A percentile compares a stretch with the other conserved stretches of the same genome.
Evolutionary conservation across 2,888 invertebrate genomes (phyloP).

Genomic region (Metallyticus violacea): DNA sequence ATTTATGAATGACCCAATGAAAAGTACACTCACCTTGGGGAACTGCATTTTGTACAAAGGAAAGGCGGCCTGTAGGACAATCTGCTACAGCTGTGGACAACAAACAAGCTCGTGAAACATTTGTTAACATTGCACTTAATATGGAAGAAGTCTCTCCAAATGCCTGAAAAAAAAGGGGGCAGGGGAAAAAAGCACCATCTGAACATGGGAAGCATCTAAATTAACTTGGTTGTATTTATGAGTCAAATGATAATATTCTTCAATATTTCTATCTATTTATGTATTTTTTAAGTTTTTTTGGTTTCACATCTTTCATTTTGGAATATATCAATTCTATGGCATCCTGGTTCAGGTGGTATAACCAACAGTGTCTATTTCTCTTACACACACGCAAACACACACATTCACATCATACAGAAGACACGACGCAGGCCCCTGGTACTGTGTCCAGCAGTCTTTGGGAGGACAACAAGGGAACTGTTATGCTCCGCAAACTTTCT

Average conservation of each 20-base stretch:
- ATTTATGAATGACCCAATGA: no score
- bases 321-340: neutral
- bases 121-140: neutral
- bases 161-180: conserved; percentile 15
- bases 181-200: neutral
- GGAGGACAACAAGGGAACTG: neutral
- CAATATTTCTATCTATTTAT: no score
- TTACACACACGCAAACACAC: conserved; percentile 12
- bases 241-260: no score
- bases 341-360: conserved; percentile 20
- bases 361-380: conserved; percentile 22
- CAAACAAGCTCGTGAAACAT: conserved; percentile 8
- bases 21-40: neutral
- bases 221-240: neutral
- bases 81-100: neutral
- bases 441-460: conserved; percentile 4
- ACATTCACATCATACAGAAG: neutral
- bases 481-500: no score
- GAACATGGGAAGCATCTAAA: neutral
- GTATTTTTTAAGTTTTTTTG: neutral
- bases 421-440: neutral
- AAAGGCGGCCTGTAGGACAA: neutral
- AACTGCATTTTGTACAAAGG: conserved; percentile 8
- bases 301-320: neutral
- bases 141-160: neutral